Conservation (phyloP, 2,888 invertebrate genomes). For the Epiblema foenella region DNA sequence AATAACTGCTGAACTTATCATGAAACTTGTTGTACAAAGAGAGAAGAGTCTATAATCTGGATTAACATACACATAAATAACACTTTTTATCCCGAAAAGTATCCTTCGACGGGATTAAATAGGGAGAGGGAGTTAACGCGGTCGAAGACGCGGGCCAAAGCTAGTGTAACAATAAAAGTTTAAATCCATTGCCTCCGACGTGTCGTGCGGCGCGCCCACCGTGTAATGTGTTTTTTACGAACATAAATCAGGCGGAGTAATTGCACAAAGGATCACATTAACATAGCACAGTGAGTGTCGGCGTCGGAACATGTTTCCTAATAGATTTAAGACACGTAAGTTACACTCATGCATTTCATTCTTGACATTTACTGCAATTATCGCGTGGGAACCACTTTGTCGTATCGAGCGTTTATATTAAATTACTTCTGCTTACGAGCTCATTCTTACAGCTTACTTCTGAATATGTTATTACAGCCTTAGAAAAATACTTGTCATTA, state of each 20-base stretch:
- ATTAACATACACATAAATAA: too few relatives aligned
- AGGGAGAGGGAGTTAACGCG: too few relatives aligned
- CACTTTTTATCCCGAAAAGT: too few relatives aligned
- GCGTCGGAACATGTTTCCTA: conserved; percentile 49
- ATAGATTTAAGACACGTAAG: conserved; percentile 45
- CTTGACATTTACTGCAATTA: not conserved
- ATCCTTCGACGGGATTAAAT: too few relatives aligned
- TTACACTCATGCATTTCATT: conserved; percentile 22
- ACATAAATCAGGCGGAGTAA: conserved; percentile 71
- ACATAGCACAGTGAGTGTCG: conserved; percentile 55
- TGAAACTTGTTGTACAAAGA: too few relatives aligned
- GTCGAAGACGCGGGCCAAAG: too few relatives aligned
- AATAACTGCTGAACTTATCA: too few relatives aligned
- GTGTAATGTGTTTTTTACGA: conserved; percentile 59
- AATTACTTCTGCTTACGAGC: too few relatives aligned
- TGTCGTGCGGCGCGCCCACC: conserved; percentile 66
- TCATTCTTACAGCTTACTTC: too few relatives aligned
- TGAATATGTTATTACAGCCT: too few relatives aligned
- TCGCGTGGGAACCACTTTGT: not conserved
- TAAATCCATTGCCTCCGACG: conserved; percentile 47
- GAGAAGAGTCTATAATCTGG: too few relatives aligned
- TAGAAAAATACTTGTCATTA: too few relatives aligned
- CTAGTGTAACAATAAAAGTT: conserved; percentile 5
- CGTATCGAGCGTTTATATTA: not conserved
- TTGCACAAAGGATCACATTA: conserved; percentile 67